A percentile compares a stretch with the other conserved stretches of the same genome.
Evolutionary conservation across 2,797 vertebrate genomes (phyloP).

Genomic region (Sparidentex hasta): DNA sequence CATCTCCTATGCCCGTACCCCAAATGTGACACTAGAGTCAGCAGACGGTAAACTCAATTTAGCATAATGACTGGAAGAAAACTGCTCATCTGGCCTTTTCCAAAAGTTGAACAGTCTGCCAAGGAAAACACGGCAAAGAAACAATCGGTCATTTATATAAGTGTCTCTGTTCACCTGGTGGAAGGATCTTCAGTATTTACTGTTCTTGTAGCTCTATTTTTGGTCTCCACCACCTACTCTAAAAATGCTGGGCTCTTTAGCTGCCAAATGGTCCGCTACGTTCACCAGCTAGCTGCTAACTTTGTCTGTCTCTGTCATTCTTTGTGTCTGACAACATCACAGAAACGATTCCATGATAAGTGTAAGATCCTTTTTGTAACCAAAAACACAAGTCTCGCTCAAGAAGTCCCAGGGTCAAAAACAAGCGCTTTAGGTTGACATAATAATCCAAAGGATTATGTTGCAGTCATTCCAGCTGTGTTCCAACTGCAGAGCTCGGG

Average conservation of each 20-base stretch:
- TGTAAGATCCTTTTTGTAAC: too few species aligned
- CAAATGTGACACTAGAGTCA: background rate
- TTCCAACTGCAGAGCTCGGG: too few species aligned
- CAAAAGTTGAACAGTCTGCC: background rate
- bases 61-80: background rate
- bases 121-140: background rate
- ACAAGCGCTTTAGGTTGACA: too few species aligned
- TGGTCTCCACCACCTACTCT: background rate
- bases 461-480: too few species aligned
- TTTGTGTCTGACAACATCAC: too few species aligned
- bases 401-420: too few species aligned
- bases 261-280: background rate
- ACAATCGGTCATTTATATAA: too few species aligned
- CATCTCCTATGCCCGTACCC: background rate
- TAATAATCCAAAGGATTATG: too few species aligned
- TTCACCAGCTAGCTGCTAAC: background rate
- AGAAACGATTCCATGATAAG: too few species aligned
- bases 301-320: too few species aligned
- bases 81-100: background rate
- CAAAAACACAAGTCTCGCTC: too few species aligned
- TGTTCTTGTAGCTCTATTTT: background rate
- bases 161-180: too few species aligned
- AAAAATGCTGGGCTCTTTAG: background rate
- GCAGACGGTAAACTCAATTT: background rate
- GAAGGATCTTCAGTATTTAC: background rate